A percentile compares a stretch with the other conserved stretches of the same genome.
These are phyloP conservation scores for Spinus pinus DNA, from an alignment of 2,797 vertebrate species.

Conservation along the genomic window DNA sequence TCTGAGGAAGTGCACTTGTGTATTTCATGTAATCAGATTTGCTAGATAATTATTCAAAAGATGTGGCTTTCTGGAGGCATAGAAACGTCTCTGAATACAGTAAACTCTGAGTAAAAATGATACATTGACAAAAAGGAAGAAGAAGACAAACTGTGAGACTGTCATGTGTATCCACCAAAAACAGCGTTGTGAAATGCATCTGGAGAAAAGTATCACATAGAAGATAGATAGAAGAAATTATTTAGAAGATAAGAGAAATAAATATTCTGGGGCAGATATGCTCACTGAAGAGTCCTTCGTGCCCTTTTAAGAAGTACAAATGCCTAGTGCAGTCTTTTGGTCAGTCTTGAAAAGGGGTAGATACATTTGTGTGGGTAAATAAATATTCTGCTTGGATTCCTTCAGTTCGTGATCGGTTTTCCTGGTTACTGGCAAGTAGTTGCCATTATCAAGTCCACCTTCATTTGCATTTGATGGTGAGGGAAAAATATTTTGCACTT, in stretches of 20 bases:
- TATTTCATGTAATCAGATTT: neutral
- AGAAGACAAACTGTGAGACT: neutral
- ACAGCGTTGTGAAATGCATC: neutral
- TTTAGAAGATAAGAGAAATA: neutral
- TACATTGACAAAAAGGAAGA: neutral
- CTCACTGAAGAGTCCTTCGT: neutral
- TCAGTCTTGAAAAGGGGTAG: neutral
- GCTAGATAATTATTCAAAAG: neutral
- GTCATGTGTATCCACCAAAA: neutral
- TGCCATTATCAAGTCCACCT: neutral
- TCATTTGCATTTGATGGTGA: neutral
- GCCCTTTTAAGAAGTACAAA: neutral
- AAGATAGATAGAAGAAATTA: neutral
- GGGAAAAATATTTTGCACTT: neutral
- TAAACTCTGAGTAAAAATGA: neutral
- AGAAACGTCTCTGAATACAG: constrained; percentile 1
- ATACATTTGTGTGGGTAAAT: neutral
- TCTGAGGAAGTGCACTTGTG: neutral
- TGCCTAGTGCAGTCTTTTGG: neutral
- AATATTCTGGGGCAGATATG: neutral
- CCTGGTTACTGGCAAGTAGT: neutral
- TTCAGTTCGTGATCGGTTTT: neutral
- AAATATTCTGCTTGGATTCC: neutral
- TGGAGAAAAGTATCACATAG: neutral
- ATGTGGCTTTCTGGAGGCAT: neutral